Base-by-base conservation (phyloP, 2,888 invertebrate species). In the Dascillus cervinus region DNA sequence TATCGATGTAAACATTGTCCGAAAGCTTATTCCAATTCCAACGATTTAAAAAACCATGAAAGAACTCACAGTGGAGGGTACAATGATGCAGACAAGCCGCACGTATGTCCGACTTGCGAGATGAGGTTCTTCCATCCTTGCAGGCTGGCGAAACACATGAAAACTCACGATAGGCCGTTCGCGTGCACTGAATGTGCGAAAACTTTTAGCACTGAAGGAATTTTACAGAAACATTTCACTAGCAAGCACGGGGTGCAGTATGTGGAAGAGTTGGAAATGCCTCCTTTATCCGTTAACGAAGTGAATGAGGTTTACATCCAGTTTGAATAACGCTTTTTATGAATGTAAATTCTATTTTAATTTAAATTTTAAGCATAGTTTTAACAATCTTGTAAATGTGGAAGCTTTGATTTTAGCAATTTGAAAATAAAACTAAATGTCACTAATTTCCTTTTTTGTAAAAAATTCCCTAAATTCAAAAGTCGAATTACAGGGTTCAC, bases 91-190 rank as follows among this genome's bases (percentile, higher is more conserved):
- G 51, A 54, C 13, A 60, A 58, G 34, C 55, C 57, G 2, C 55
- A 57, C 31, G 50, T 45, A 3, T 62, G 62, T 40, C 39, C 43
- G 19, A 32, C 46, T 11, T 62, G 62, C 36, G 46, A 54, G 22
- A 53, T 54, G 52, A 43, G 53, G 29, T 62, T 61, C 32, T 56
- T 52, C 29, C 58, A 60, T 39, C 54, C 52, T 0, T 71, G 70
- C 34, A 65, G 66, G 25, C 63, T 71, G 28, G 44, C 64, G 1
- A 70, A 65, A 46, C 73, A 73, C 50, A 47, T 69, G 45, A 57
- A 62, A 28, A 55, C 58, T 0, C 73, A 73, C 37, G 56, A 54
- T 12, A 47, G 53, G 32, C 50, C 51, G 2, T 52, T 41, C 31
- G 44, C 42, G 15, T 60, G 60, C 34, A 47, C 37, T 3, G 46